Percentiles rank a stretch among this genome's conserved stretches.
These are phyloP conservation scores for Ahaetulla prasina DNA, from an alignment of 2,113 vertebrate genomes.

Conservation along the genomic window DNA sequence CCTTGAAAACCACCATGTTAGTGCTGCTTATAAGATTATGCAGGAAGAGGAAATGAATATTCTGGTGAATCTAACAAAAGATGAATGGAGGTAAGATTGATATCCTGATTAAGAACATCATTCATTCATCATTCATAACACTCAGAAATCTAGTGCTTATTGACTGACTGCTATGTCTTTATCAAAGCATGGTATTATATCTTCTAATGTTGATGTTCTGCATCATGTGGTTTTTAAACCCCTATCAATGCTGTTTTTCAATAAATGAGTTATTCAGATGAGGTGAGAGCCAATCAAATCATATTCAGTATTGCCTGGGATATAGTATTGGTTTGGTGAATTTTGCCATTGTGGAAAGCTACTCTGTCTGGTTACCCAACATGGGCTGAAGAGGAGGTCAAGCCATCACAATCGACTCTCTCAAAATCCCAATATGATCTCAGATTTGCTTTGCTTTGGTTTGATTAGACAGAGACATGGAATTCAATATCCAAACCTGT, in stretches of 20 bases:
- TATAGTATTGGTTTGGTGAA: neutral
- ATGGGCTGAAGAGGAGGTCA: no score
- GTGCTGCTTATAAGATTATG: constrained; percentile 95
- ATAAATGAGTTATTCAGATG: neutral
- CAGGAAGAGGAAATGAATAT: constrained; percentile 99
- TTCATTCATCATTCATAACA: neutral
- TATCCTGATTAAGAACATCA: neutral
- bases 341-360: neutral
- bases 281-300: neutral
- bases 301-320: neutral
- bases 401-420: neutral
- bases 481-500: neutral
- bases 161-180: neutral
- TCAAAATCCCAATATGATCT: neutral
- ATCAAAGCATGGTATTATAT: neutral
- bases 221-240: neutral
- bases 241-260: neutral
- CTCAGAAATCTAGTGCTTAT: neutral
- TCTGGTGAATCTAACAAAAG: constrained; percentile 89
- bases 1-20: constrained; percentile 97
- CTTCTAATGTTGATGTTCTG: neutral
- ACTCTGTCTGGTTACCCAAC: neutral
- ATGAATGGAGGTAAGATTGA: constrained; percentile 90
- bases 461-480: neutral
- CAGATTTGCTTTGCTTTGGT: no score